Conservation (phyloP, 2,888 invertebrate genomes). For the Drosophila yooni region DNA sequence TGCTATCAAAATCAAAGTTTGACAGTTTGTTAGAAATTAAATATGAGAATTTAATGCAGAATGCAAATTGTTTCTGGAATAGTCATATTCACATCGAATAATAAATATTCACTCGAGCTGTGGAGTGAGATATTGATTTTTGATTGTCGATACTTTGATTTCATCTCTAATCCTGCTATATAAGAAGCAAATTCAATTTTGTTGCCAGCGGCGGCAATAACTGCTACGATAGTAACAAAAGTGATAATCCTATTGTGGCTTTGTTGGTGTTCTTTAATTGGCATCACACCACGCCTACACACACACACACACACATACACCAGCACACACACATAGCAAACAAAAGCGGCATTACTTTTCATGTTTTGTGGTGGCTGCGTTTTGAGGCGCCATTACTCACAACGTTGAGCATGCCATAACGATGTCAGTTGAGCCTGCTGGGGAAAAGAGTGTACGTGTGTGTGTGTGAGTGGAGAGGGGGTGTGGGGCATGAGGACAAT, state of each 20-base stretch:
- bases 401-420: constrained; percentile 24
- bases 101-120: background rate
- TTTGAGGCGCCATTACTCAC: constrained; percentile 80
- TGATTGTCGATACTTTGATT: background rate
- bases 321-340: constrained; percentile 33
- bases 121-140: background rate
- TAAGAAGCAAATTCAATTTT: constrained; percentile 48
- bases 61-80: background rate
- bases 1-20: constrained; percentile 2
- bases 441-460: background rate
- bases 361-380: constrained; percentile 74
- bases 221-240: constrained; percentile 26
- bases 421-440: constrained; percentile 13
- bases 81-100: background rate
- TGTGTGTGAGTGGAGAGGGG: background rate
- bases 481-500: constrained; percentile 1
- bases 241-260: constrained; percentile 79
- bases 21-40: background rate
- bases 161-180: background rate
- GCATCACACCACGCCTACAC: constrained; percentile 34
- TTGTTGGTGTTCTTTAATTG: constrained; percentile 64
- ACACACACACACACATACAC: constrained; percentile 13
- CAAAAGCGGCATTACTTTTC: constrained; percentile 68
- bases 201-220: constrained; percentile 36
- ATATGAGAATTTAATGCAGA: background rate